These are phyloP conservation scores for Eupleurogrammus muticus DNA, from an alignment of 2,797 vertebrate species.

Conservation along the genomic window DNA sequence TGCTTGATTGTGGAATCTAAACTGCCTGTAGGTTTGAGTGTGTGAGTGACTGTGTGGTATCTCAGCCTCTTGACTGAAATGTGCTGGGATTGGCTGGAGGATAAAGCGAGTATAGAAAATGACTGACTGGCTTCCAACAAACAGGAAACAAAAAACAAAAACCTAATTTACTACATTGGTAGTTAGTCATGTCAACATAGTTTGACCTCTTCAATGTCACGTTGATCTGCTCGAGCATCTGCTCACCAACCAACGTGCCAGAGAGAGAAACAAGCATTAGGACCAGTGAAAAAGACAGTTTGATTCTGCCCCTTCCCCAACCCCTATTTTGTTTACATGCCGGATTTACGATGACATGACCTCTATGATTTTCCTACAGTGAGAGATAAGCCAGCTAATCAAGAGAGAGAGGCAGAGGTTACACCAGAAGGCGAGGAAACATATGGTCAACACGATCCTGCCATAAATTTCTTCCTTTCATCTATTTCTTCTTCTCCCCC, in stretches of 20 bases:
- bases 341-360: slow-evolving; percentile 66
- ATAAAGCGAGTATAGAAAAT: too few species aligned
- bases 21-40: too few species aligned
- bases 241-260: slow-evolving; percentile 58
- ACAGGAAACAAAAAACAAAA: slow-evolving; percentile 22
- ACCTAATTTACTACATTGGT: slow-evolving; percentile 22
- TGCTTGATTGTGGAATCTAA: too few species aligned
- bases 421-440: slow-evolving; percentile 40
- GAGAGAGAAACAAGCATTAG: slow-evolving; percentile 37
- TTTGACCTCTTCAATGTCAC: slow-evolving; percentile 70
- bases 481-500: slow-evolving; percentile 31
- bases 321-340: slow-evolving; percentile 63
- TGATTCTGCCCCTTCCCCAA: slow-evolving; percentile 37
- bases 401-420: slow-evolving; percentile 52
- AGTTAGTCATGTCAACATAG: slow-evolving; percentile 18
- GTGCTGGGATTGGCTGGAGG: too few species aligned
- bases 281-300: slow-evolving; percentile 25
- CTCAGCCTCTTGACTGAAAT: too few species aligned
- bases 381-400: slow-evolving; percentile 48
- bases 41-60: too few species aligned
- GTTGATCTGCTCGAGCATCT: slow-evolving; percentile 77
- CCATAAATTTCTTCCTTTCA: slow-evolving; percentile 47
- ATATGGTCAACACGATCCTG: slow-evolving; percentile 54
- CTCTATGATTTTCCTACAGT: slow-evolving; percentile 47
- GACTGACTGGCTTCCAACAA: slow-evolving; percentile 4